A percentile compares a stretch with the other conserved stretches of the same genome.
Evolutionary conservation across 2,113 vertebrate genomes (phyloP).

Genomic region (Tiliqua scincoides): DNA sequence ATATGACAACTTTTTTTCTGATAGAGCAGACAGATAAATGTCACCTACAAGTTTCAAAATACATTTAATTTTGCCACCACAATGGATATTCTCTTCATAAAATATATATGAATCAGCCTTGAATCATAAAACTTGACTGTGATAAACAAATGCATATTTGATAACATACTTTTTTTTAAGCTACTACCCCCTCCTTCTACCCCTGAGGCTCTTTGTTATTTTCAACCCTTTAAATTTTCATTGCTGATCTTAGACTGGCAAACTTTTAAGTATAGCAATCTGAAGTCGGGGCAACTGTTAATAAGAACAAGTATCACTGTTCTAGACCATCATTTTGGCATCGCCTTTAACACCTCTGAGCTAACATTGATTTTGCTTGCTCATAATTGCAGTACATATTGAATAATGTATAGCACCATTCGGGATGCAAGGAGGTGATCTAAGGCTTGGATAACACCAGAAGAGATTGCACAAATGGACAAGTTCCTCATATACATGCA

Average conservation of each 20-base stretch:
- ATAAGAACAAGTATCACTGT: background rate
- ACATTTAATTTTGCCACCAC: slow-evolving; percentile 78
- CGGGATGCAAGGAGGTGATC: background rate
- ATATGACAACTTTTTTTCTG: slow-evolving; percentile 77
- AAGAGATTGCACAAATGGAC: background rate
- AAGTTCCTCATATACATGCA: background rate
- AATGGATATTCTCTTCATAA: slow-evolving; percentile 76
- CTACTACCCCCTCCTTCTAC: background rate
- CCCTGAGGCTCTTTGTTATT: slow-evolving; percentile 63
- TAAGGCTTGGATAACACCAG: background rate
- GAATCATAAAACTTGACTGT: slow-evolving; percentile 56
- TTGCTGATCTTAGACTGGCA: slow-evolving; percentile 46
- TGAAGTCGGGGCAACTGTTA: slow-evolving; percentile 11
- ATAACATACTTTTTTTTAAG: slow-evolving; percentile 37
- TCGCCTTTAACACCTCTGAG: background rate
- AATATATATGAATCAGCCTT: slow-evolving; percentile 70
- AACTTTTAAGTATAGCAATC: background rate
- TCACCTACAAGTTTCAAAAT: slow-evolving; percentile 75
- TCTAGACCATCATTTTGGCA: background rate
- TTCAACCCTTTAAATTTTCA: slow-evolving; percentile 62
- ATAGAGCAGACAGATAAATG: slow-evolving; percentile 80
- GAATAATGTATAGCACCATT: background rate
- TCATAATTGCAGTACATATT: background rate
- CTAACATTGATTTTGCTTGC: background rate
- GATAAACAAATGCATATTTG: slow-evolving; percentile 75